Base-by-base conservation (phyloP, 2,888 invertebrate species). In the Hirtodrosophila cameraria region DNA sequence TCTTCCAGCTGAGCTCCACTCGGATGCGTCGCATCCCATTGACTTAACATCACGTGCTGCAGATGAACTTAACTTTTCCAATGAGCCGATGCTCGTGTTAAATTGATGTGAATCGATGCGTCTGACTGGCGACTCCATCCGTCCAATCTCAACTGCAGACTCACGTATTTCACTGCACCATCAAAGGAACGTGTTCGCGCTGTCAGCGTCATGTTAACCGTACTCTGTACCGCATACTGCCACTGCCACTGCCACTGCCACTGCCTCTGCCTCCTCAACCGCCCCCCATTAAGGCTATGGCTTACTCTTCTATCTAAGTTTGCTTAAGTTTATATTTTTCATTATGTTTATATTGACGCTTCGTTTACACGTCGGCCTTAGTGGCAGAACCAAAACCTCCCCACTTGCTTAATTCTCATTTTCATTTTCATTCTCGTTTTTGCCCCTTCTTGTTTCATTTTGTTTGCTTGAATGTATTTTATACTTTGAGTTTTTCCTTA, bases 281-380 rank as follows among this genome's bases (percentile, higher is more conserved):
- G 5, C 18, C 18, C 18, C 18, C 3, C 5, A 2, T 12, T 15
- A 15, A n/a, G n/a, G 15, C 2, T 28, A 6, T 18, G n/a, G 12
- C 9, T 12, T n/a, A 9, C 18, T 42, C 18, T 55, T 59, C 57
- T 52, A 41, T 64, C 76, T 55, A 76, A 80, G 70, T 78, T 78
- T 62, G 54, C 67, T 64, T 70, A 73, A 70, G 77, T 70, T 76
- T 77, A 70, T 76, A 73, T 77, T 59, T 79, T 80, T 76, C 76
- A 76, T 80, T 79, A 80, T 80, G 80, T 77, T 77, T 77, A 76
- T 76, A 73, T 80, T 77, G 62, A 57, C 69, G 76, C 80, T 75
- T 76, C 80, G 80, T 79, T 76, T 76, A 72, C 73, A 68, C 73
- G 50, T 75, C 63, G 59, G 39, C 62, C 57, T 61, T 35, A 31